phyloP scores from a whole-genome alignment of 2,888 invertebrate species.

The Nephrotoma appendiculata region DNA sequence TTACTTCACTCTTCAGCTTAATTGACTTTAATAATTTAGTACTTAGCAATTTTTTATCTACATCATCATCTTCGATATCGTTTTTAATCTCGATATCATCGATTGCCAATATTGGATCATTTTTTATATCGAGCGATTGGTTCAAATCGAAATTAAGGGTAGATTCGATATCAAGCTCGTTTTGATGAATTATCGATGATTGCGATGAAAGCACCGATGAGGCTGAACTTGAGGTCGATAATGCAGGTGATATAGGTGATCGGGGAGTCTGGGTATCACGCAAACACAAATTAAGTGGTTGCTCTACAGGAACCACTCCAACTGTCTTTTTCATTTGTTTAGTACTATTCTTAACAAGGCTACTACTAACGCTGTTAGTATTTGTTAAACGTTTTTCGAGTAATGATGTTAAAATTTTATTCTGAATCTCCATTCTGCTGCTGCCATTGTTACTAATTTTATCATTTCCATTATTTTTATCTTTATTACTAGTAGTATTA shows the following conservation, averaged over 20 bases:
- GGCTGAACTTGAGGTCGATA: not conserved
- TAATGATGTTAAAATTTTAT: conserved; percentile 51
- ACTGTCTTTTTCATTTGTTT: conserved; percentile 13
- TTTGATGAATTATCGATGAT: not conserved
- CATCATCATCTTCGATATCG: not conserved
- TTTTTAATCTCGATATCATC: not conserved
- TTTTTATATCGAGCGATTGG: not conserved
- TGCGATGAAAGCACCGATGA: not conserved
- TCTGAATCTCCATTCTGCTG: conserved; percentile 22
- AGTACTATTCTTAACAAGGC: not conserved
- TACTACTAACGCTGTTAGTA: not conserved
- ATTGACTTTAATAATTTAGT: not conserved
- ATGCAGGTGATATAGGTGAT: not conserved
- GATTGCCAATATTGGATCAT: conserved; percentile 14
- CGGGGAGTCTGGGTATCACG: conserved; percentile 39
- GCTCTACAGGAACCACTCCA: conserved; percentile 33
- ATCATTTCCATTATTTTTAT: not conserved
- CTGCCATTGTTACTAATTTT: not conserved
- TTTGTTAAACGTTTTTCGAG: conserved; percentile 52
- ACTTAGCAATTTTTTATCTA: not conserved
- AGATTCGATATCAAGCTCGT: not conserved
- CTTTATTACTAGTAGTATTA: not conserved
- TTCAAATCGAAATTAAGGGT: not conserved
- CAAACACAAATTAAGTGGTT: conserved; percentile 72
- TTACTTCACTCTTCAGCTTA: conserved; percentile 12